phyloP scores from a whole-genome alignment of 2,888 invertebrate species.

The Globia sparganii region DNA sequence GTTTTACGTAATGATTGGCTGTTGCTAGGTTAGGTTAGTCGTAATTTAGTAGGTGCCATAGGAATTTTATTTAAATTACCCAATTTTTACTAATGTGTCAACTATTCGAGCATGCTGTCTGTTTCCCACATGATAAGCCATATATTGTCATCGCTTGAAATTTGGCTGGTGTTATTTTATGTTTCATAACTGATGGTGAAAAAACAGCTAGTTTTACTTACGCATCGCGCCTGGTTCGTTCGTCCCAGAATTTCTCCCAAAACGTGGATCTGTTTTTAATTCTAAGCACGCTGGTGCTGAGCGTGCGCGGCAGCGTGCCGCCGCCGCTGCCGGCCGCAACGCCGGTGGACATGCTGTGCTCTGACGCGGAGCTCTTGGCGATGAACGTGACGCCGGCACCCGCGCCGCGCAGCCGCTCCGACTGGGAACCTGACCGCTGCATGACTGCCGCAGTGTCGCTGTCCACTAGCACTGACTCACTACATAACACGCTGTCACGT shows the following conservation, averaged over 20 bases:
- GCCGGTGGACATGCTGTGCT: slow-evolving; percentile 89
- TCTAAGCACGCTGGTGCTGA: slow-evolving; percentile 95
- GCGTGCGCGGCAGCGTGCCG: slow-evolving; percentile 92
- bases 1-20: background rate
- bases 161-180: slow-evolving; percentile 1
- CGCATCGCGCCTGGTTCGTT: slow-evolving; percentile 92
- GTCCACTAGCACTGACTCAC: slow-evolving; percentile 64
- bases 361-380: slow-evolving; percentile 87
- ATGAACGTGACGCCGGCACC: slow-evolving; percentile 79
- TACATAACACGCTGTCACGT: slow-evolving; percentile 70
- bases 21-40: slow-evolving; percentile 15
- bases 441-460: slow-evolving; percentile 68
- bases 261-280: slow-evolving; percentile 94
- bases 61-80: slow-evolving; percentile 20
- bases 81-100: slow-evolving; percentile 23
- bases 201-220: slow-evolving; percentile 86
- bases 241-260: slow-evolving; percentile 96
- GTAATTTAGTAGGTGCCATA: background rate
- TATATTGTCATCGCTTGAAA: slow-evolving; percentile 4
- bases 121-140: slow-evolving; percentile 25
- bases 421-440: slow-evolving; percentile 91
- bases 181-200: slow-evolving; percentile 15
- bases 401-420: slow-evolving; percentile 88
- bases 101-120: slow-evolving; percentile 5
- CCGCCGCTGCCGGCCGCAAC: slow-evolving; percentile 87